A percentile compares a stretch with the other conserved stretches of the same genome.
phyloP scores from a whole-genome alignment of 2,888 invertebrate species.

The Drosophila quinaria region DNA sequence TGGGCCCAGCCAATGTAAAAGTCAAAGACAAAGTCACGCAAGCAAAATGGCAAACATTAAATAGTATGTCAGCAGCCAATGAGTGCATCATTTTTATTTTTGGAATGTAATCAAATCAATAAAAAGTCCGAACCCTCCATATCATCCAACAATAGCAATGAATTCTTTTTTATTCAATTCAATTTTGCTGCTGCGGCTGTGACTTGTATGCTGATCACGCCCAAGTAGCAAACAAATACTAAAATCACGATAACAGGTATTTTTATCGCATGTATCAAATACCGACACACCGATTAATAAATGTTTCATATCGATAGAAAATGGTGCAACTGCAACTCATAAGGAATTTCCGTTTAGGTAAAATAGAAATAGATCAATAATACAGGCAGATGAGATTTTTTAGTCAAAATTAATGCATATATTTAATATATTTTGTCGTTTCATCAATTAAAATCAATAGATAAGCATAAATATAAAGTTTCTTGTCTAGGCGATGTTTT shows the following conservation, averaged over 20 bases:
- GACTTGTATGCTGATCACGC: conserved; percentile 8
- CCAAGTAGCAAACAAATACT: neutral
- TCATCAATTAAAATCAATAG: neutral
- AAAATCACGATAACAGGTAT: neutral
- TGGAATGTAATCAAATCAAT: conserved; percentile 78
- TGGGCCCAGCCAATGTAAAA: conserved; percentile 26
- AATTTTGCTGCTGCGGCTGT: neutral
- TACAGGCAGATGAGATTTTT: neutral
- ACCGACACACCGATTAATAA: neutral
- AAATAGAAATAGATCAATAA: neutral
- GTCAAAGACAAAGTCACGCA: conserved; percentile 74
- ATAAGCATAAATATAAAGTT: too few relatives aligned
- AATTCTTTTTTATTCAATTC: neutral
- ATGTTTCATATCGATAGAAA: neutral
- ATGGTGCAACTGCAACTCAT: neutral
- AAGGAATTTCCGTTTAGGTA: neutral
- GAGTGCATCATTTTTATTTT: conserved; percentile 75
- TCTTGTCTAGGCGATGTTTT: too few relatives aligned
- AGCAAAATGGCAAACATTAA: conserved; percentile 42
- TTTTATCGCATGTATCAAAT: conserved; percentile 4
- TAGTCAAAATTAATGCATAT: too few relatives aligned
- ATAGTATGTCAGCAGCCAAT: conserved; percentile 41
- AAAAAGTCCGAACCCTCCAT: conserved; percentile 17
- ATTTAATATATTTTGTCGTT: too few relatives aligned
- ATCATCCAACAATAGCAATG: conserved; percentile 2